Evolutionary conservation across 2,113 vertebrate genomes (phyloP).

Genomic region (Pseudonaja textilis): DNA sequence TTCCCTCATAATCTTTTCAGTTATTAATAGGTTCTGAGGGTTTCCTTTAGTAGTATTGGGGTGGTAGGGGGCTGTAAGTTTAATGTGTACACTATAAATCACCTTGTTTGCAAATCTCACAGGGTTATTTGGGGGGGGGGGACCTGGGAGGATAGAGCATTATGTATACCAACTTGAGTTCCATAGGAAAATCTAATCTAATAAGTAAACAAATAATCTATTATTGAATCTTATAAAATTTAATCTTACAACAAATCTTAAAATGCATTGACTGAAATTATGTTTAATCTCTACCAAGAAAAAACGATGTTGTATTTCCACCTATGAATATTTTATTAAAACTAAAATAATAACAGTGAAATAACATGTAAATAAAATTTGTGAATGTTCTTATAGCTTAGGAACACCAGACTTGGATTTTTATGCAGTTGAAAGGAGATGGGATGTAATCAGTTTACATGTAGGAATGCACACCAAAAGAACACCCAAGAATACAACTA

Average conservation of each 20-base stretch:
- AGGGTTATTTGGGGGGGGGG: neutral
- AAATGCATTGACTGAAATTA: neutral
- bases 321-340: conserved; percentile 10
- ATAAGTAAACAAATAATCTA: neutral
- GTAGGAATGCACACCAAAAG: neutral
- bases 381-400: neutral
- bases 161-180: neutral
- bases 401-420: neutral
- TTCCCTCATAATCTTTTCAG: neutral
- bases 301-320: conserved; percentile 5
- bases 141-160: neutral
- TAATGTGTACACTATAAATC: neutral
- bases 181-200: neutral
- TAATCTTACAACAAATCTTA: neutral
- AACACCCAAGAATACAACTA: neutral
- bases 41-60: neutral
- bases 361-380: neutral
- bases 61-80: neutral
- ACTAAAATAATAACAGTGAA: neutral
- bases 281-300: neutral
- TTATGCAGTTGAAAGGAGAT: neutral
- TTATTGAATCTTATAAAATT: neutral
- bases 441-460: neutral
- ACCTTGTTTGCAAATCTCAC: neutral
- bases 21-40: neutral